Conservation (phyloP, 2,797 vertebrate species). For the Smutsia temminckii region DNA sequence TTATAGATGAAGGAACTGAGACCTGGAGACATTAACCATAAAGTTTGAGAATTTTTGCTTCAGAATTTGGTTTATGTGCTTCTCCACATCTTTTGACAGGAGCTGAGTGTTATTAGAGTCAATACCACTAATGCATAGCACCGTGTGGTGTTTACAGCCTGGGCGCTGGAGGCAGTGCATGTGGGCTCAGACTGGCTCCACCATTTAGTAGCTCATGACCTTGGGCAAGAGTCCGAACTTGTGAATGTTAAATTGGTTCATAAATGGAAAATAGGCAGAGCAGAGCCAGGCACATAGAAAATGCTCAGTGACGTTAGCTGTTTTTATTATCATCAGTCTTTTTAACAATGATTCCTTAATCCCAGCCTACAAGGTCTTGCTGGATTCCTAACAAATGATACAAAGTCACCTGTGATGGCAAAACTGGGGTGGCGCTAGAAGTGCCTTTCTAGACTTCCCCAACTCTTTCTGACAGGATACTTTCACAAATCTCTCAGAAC, state of each 20-base stretch:
- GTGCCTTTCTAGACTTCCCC: not conserved
- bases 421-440: not conserved
- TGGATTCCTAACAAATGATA: not conserved
- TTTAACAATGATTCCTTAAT: not conserved
- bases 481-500: not conserved
- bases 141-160: rapidly evolving
- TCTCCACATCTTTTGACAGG: not conserved
- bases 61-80: not conserved
- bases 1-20: constrained; percentile 1
- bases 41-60: not conserved
- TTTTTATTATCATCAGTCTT: not conserved
- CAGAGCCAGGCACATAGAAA: not conserved
- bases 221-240: not conserved
- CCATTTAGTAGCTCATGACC: not conserved
- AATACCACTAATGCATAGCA: rapidly evolving
- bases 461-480: not conserved
- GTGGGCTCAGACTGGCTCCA: not conserved
- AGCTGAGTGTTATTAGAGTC: not conserved
- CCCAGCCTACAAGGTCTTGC: not conserved
- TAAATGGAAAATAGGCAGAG: not conserved
- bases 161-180: not conserved
- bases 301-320: not conserved
- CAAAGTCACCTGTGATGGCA: not conserved
- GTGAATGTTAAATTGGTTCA: not conserved
- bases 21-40: not conserved